Evolutionary conservation across 2,113 vertebrate species (phyloP).

Genomic region (Eulemur macaco): DNA sequence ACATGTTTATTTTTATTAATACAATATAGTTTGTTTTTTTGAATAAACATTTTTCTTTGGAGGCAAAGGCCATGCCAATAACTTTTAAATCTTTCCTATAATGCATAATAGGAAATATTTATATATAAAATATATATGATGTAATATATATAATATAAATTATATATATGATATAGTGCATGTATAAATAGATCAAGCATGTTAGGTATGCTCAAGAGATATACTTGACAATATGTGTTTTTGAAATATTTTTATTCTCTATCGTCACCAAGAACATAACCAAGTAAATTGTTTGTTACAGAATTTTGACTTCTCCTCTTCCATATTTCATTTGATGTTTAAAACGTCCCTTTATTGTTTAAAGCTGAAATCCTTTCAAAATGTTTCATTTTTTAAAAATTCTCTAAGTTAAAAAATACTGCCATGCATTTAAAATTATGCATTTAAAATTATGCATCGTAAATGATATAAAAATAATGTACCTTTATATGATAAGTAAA

Average conservation of each 20-base stretch:
- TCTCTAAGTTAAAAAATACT: background rate
- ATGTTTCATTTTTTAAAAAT: background rate
- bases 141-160: too few species aligned
- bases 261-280: background rate
- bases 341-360: background rate
- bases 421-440: background rate
- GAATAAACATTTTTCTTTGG: background rate
- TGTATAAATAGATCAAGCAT: background rate
- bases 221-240: background rate
- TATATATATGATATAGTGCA: background rate
- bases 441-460: background rate
- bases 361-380: conserved; percentile 26
- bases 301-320: conserved; percentile 6
- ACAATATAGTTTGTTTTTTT: background rate
- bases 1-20: conserved; percentile 22
- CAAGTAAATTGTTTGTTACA: background rate
- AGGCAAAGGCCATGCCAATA: background rate
- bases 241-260: background rate
- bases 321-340: conserved; percentile 23
- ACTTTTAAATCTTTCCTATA: background rate
- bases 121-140: too few species aligned
- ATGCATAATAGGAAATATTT: background rate
- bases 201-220: background rate
- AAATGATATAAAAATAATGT: background rate
- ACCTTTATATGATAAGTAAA: background rate